A percentile compares a stretch with the other conserved stretches of the same genome.
These are phyloP conservation scores for Hepsetus odoe DNA, from an alignment of 2,113 vertebrate genomes.

Conservation along the genomic window DNA sequence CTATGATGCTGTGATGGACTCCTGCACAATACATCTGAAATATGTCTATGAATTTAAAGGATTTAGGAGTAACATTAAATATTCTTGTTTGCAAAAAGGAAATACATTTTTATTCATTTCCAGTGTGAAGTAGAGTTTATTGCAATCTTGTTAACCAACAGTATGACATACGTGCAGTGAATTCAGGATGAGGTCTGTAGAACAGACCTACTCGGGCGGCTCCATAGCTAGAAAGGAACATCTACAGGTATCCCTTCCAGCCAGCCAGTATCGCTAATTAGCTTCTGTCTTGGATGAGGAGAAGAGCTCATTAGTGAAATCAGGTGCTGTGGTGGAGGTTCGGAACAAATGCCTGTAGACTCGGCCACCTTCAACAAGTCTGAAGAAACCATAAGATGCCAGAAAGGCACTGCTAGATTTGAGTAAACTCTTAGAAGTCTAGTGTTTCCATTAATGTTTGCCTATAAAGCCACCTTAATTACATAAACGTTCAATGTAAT, in stretches of 20 bases:
- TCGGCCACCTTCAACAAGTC: neutral
- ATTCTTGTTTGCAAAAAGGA: neutral
- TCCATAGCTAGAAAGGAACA: neutral
- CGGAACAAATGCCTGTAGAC: constrained; percentile 7
- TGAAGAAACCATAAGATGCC: neutral
- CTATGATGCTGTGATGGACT: no score
- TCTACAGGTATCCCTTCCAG: neutral
- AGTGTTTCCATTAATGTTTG: no score
- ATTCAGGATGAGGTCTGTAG: neutral
- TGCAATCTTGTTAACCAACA: neutral
- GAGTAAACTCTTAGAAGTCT: neutral
- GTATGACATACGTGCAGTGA: neutral
- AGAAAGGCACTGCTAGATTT: neutral
- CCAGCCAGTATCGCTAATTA: neutral
- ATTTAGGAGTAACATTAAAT: no score
- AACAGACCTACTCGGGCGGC: neutral
- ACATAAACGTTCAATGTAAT: no score
- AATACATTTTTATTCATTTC: no score
- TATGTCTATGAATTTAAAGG: no score
- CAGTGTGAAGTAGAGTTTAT: neutral
- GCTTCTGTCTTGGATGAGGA: neutral
- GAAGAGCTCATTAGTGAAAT: constrained; percentile 17
- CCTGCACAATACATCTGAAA: no score
- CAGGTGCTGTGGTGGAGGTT: constrained; percentile 4
- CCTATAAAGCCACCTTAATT: no score